Percentiles rank a stretch among this genome's conserved stretches.
These are phyloP conservation scores for Cottus gobio DNA, from an alignment of 2,113 vertebrate species.

Conservation along the genomic window DNA sequence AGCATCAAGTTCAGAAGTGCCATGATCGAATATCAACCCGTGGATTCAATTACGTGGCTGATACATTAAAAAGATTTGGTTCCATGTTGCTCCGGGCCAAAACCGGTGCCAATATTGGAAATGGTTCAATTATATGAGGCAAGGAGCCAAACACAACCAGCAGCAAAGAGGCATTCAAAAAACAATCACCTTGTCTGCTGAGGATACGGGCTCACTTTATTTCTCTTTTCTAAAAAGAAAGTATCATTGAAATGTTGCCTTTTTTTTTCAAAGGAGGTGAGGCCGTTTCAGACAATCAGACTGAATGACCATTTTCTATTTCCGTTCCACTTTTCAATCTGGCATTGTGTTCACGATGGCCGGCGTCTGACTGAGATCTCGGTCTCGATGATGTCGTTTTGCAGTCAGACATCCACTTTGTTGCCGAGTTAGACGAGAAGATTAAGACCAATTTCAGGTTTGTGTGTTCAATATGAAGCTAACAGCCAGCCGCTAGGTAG, in stretches of 20 bases:
- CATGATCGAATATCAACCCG: constrained; percentile 1
- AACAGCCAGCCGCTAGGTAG: neutral
- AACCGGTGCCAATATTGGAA: constrained; percentile 39
- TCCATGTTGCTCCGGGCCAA: constrained; percentile 1
- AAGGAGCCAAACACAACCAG: constrained; percentile 32
- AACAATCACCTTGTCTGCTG: constrained; percentile 18
- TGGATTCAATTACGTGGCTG: constrained; percentile 35
- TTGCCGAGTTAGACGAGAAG: neutral
- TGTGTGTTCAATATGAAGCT: neutral
- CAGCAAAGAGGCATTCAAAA: neutral
- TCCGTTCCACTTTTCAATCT: neutral
- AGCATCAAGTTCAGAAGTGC: neutral
- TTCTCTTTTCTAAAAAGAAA: neutral
- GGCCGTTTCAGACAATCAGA: neutral
- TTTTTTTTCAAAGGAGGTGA: neutral
- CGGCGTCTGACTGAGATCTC: neutral
- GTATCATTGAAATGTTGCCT: neutral
- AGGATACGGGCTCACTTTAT: neutral
- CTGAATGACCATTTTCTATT: neutral
- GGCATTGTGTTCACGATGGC: neutral
- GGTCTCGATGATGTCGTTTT: neutral
- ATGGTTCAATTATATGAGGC: constrained; percentile 31
- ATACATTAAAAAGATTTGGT: constrained; percentile 33
- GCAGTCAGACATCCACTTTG: neutral
- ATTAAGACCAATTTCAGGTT: neutral